Conservation (phyloP, 2,888 invertebrate species). For the Lutraria lutraria region DNA sequence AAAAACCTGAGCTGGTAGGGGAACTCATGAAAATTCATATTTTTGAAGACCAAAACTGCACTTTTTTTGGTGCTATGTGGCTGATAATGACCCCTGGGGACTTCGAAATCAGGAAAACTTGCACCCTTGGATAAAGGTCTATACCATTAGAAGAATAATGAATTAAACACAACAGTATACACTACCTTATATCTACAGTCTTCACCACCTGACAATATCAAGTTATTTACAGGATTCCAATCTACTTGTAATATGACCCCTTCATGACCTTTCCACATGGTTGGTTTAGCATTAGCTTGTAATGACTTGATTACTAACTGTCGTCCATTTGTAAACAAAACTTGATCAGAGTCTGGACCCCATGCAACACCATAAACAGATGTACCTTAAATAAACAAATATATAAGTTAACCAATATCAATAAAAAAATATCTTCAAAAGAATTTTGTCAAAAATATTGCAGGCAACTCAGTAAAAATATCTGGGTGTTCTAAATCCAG, state of each 20-base stretch:
- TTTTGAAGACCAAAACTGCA: too few relatives aligned
- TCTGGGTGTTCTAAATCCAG: too few relatives aligned
- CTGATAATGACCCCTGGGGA: too few relatives aligned
- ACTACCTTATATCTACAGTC: conserved; percentile 93
- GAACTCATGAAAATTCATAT: too few relatives aligned
- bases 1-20: too few relatives aligned
- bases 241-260: conserved; percentile 92
- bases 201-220: conserved; percentile 90
- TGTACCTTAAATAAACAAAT: conserved; percentile 83
- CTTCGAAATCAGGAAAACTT: too few relatives aligned
- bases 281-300: conserved; percentile 88
- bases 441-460: too few relatives aligned
- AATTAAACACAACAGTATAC: not conserved
- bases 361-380: conserved; percentile 93
- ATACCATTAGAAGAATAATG: too few relatives aligned
- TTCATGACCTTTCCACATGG: conserved; percentile 97
- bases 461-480: too few relatives aligned
- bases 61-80: too few relatives aligned
- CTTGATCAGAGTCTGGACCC: conserved; percentile 89
- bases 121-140: too few relatives aligned
- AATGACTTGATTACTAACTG: conserved; percentile 89
- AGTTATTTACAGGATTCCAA: conserved; percentile 89
- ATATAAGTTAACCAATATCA: not conserved
- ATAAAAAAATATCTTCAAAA: not conserved
- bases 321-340: conserved; percentile 89